A percentile compares a stretch with the other conserved stretches of the same genome.
Evolutionary conservation across 2,888 invertebrate species (phyloP).

Genomic region (Lepidochrysops patricia): DNA sequence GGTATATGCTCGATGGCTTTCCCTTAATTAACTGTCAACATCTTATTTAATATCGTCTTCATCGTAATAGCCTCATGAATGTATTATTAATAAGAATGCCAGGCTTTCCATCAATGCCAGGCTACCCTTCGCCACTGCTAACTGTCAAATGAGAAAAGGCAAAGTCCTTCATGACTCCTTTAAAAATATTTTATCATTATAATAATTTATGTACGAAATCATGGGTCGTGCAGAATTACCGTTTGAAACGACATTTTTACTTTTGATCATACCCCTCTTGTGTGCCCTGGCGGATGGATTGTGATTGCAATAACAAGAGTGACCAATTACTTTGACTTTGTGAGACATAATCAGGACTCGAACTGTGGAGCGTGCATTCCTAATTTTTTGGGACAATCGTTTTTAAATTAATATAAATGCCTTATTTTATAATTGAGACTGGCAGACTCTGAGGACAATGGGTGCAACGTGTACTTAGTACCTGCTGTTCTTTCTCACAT

Average conservation of each 20-base stretch:
- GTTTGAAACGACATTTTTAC: neutral
- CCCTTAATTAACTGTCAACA: neutral
- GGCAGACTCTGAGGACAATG: too few species aligned
- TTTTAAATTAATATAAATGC: too few species aligned
- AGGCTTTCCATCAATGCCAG: neutral
- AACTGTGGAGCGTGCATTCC: neutral
- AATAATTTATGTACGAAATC: neutral
- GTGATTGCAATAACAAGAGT: slow-evolving; percentile 11
- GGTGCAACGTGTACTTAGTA: too few species aligned
- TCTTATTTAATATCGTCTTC: neutral
- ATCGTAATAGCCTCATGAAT: neutral
- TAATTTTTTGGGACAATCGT: neutral
- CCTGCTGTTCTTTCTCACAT: too few species aligned
- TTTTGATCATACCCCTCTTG: slow-evolving; percentile 1
- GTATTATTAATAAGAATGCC: neutral
- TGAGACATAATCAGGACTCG: neutral
- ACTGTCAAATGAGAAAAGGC: too few species aligned
- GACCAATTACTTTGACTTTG: slow-evolving; percentile 8
- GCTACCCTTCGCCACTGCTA: too few species aligned
- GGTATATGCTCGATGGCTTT: too few species aligned
- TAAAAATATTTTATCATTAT: neutral
- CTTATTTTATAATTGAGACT: neutral
- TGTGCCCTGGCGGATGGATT: neutral
- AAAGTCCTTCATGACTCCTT: neutral
- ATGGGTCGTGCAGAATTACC: neutral